phyloP scores from a whole-genome alignment of 2,888 invertebrate genomes.

The Blomia tropicalis region DNA sequence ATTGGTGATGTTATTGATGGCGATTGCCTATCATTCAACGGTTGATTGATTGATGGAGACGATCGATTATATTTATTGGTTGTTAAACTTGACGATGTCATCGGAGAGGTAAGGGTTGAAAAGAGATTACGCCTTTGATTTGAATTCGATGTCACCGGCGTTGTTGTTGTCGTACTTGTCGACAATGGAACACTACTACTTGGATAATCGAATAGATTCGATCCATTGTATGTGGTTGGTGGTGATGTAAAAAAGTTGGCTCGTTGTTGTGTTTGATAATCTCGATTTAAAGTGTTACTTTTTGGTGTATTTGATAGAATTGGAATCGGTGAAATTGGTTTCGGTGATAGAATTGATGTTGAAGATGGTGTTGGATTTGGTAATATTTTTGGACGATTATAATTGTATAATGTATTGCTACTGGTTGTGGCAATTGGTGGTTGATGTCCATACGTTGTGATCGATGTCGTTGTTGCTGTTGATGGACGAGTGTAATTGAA shows the following conservation, averaged over 20 bases:
- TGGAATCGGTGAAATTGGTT: neutral
- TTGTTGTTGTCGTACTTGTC: neutral
- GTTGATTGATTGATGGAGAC: neutral
- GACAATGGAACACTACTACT: neutral
- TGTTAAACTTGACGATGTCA: neutral
- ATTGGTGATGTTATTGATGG: neutral
- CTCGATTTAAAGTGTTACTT: neutral
- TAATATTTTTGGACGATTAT: neutral
- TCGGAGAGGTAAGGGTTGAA: neutral
- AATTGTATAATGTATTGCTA: neutral
- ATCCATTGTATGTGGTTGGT: neutral
- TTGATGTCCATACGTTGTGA: neutral
- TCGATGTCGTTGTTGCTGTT: neutral
- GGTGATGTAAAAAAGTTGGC: conserved; percentile 12
- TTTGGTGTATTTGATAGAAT: neutral
- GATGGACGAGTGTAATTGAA: no score
- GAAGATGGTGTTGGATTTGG: neutral
- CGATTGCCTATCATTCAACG: no score
- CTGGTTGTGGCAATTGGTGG: neutral
- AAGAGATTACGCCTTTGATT: conserved; percentile 7
- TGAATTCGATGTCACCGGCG: neutral
- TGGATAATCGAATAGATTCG: conserved; percentile 6
- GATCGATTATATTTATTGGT: no score
- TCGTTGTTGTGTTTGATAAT: conserved; percentile 9
- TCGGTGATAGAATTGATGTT: neutral